Base-by-base conservation (phyloP, 2,888 invertebrate genomes). In the Augiades crinisus region DNA sequence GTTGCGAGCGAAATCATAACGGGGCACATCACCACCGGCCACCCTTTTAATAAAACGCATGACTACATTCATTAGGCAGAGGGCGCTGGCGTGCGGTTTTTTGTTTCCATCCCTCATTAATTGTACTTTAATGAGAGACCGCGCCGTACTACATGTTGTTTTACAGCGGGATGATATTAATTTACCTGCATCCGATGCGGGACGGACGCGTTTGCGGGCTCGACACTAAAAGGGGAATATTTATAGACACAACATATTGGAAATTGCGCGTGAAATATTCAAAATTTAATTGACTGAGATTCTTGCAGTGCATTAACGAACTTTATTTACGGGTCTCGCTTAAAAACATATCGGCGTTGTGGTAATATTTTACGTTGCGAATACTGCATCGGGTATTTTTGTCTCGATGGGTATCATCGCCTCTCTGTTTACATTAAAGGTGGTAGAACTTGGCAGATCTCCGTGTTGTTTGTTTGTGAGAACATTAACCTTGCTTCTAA, bases 51-150 rank as follows among this genome's bases (percentile, higher is more conserved):
- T 68, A 64, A 66, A 69, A 66, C 64, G 64, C 67, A 66, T 63
- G 67, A 61, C 65, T 67, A 67, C 68, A 65, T 67, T 67, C 67
- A 69, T 70, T 67, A 67, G 65, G 60, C 57, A 57, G 63, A 53
- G 54, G 58, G 60, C 56, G 63, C 59, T 61, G 63, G 58, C 55
- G 63, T 69, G 65, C 60, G 66, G 67, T 68, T 68, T 67, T 68
- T 68, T 67, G 63, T 63, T 62, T 60, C 62, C 60, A 58, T 54
- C 68, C 65, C 67, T 65, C 70, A 68, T 70, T 70, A 70, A 72
- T 70, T 72, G 70, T 68, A 65, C 66, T 66, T 68, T 70, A 70
- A 72, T 68, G 68, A 72, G 68, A 64, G 65, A 52, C 58, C 62
- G 60, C 57, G 58, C 36, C 50, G 51, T 62, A 43, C 27, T 27